A percentile compares a stretch with the other conserved stretches of the same genome.
phyloP scores from a whole-genome alignment of 2,888 invertebrate species.

The Polymixis flavicincta region DNA sequence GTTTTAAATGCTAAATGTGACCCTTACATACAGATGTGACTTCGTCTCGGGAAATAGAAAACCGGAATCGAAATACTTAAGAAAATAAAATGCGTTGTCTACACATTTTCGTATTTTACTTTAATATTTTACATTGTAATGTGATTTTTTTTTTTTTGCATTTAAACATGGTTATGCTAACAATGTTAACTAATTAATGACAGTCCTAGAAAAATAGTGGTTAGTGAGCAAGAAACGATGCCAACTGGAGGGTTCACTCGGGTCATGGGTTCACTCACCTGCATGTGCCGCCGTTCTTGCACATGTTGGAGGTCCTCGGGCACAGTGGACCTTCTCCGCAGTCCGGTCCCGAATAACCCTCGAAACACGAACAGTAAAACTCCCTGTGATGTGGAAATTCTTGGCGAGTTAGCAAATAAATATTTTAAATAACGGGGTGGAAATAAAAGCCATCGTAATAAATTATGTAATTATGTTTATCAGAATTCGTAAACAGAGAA shows the following conservation, averaged over 20 bases:
- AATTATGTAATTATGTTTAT: slow-evolving; percentile 7
- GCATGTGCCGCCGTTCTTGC: slow-evolving; percentile 96
- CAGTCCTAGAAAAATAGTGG: no score
- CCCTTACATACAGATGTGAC: slow-evolving; percentile 22
- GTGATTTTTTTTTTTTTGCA: neutral
- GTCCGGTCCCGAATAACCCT: slow-evolving; percentile 94
- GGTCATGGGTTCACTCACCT: slow-evolving; percentile 90
- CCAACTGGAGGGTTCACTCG: neutral
- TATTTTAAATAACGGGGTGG: slow-evolving; percentile 58
- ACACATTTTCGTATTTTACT: neutral
- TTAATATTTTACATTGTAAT: no score
- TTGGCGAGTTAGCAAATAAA: slow-evolving; percentile 35
- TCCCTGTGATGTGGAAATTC: slow-evolving; percentile 87
- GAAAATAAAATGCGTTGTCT: neutral
- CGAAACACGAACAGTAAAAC: slow-evolving; percentile 95
- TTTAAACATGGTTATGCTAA: no score
- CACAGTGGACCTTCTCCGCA: slow-evolving; percentile 96
- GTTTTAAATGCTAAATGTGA: slow-evolving; percentile 15
- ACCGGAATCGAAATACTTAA: neutral
- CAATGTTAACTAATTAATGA: no score
- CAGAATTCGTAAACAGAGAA: slow-evolving; percentile 67
- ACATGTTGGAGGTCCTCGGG: slow-evolving; percentile 90
- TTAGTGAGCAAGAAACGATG: no score
- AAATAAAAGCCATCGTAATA: slow-evolving; percentile 44
- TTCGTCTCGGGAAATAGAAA: slow-evolving; percentile 17